Percentiles rank a stretch among this genome's conserved stretches.
Conservation (phyloP, 1,140 invertebrate genomes). For the Drosophila aff. region DNA sequence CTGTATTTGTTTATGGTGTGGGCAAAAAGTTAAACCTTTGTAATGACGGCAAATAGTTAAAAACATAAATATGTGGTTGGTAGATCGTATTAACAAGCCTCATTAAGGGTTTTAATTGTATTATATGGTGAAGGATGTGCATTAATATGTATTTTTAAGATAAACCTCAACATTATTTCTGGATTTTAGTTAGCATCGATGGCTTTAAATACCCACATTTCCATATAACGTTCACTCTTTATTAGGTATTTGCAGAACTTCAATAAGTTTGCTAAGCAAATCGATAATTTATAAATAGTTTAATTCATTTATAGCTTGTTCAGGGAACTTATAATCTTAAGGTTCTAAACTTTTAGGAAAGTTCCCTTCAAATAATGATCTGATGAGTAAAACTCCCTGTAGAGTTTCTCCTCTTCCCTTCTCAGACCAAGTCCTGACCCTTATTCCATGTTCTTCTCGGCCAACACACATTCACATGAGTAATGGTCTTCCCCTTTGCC, state of each 20-base stretch:
- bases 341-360: no score
- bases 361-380: neutral
- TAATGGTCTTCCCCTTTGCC: conserved; percentile 51
- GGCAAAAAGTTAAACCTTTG: neutral
- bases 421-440: neutral
- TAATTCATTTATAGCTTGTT: no score
- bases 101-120: neutral
- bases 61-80: neutral
- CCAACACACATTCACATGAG: conserved; percentile 37
- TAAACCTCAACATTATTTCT: neutral
- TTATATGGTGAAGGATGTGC: neutral
- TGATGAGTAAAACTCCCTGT: neutral
- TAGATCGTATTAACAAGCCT: neutral
- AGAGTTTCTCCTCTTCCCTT: neutral
- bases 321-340: no score
- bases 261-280: no score
- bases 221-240: no score
- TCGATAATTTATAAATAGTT: no score
- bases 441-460: conserved; percentile 17
- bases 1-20: conserved; percentile 10
- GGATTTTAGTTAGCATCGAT: neutral
- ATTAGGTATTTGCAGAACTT: no score
- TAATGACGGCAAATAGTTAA: conserved; percentile 1
- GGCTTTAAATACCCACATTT: no score
- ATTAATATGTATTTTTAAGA: neutral